phyloP scores from a whole-genome alignment of 1,140 invertebrate genomes.

The Limonius californicus region DNA sequence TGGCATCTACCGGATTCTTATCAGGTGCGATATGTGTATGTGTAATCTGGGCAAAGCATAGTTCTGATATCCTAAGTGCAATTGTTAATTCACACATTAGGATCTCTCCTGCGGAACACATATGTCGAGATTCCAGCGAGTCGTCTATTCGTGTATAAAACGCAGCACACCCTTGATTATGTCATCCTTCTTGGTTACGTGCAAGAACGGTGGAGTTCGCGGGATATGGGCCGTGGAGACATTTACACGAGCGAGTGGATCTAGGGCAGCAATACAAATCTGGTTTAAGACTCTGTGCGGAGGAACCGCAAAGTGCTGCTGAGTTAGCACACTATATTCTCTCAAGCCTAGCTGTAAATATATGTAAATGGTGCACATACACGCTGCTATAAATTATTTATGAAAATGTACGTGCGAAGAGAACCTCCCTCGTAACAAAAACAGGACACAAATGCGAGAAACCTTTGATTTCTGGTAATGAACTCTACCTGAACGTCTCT shows the following conservation, averaged over 20 bases:
- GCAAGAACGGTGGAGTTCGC: background rate
- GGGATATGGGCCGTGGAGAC: background rate
- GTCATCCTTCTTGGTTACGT: slow-evolving; percentile 1
- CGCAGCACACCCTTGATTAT: background rate
- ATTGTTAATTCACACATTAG: background rate
- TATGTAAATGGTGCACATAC: slow-evolving; percentile 8
- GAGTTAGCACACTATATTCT: slow-evolving; percentile 8
- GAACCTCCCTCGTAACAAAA: background rate
- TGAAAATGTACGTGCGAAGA: background rate
- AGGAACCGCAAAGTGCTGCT: slow-evolving; percentile 11
- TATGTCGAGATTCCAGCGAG: background rate
- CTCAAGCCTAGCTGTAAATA: slow-evolving; percentile 2
- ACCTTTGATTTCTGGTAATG: too few species aligned
- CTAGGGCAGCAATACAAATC: slow-evolving; percentile 9
- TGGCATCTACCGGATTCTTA: background rate
- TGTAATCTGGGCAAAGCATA: background rate
- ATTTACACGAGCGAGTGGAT: slow-evolving; percentile 2
- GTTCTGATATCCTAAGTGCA: background rate
- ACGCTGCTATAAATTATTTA: slow-evolving; percentile 9
- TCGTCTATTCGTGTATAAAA: background rate
- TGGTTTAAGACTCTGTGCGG: slow-evolving; percentile 9
- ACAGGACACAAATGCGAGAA: too few species aligned
- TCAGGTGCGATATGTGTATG: background rate
- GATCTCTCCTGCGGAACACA: background rate
- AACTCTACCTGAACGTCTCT: too few species aligned